Evolutionary conservation across 2,113 vertebrate genomes (phyloP).

Genomic region (Tauraco erythrolophus): DNA sequence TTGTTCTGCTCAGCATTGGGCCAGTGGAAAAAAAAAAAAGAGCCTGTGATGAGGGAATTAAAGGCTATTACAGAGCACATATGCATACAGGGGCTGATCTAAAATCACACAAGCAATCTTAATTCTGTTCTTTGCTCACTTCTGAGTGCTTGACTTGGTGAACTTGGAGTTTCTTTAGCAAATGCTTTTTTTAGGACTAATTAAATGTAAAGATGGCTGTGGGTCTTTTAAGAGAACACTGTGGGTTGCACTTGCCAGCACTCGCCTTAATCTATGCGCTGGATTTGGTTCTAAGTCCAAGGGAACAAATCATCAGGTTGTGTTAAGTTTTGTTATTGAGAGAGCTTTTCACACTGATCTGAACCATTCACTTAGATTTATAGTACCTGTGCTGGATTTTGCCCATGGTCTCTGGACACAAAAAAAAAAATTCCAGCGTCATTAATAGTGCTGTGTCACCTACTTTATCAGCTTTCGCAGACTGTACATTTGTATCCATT

Average conservation of each 20-base stretch:
- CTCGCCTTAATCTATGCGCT: background rate
- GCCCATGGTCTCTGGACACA: background rate
- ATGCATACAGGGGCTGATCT: background rate
- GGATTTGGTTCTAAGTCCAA: background rate
- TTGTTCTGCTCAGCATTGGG: conserved; percentile 56
- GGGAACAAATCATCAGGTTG: conserved; percentile 9
- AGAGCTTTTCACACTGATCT: conserved; percentile 21
- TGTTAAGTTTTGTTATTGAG: conserved; percentile 20
- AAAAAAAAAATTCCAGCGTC: background rate
- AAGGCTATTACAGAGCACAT: conserved; percentile 10
- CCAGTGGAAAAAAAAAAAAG: conserved; percentile 38
- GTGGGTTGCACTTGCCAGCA: background rate
- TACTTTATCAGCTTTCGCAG: background rate
- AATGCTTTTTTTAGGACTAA: conserved; percentile 11
- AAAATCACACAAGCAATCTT: conserved; percentile 1
- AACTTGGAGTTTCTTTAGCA: background rate
- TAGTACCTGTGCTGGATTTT: conserved; percentile 23
- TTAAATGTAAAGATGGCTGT: conserved; percentile 5
- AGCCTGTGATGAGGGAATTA: conserved; percentile 59
- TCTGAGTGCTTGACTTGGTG: background rate
- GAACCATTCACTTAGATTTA: conserved; percentile 32
- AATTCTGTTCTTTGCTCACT: conserved; percentile 21
- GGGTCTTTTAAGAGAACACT: background rate
- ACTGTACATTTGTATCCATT: conserved; percentile 30
- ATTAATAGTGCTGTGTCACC: conserved; percentile 36